Percentiles rank a stretch among this genome's conserved stretches.
phyloP scores from a whole-genome alignment of 2,113 vertebrate species.

The Prunella himalayana region DNA sequence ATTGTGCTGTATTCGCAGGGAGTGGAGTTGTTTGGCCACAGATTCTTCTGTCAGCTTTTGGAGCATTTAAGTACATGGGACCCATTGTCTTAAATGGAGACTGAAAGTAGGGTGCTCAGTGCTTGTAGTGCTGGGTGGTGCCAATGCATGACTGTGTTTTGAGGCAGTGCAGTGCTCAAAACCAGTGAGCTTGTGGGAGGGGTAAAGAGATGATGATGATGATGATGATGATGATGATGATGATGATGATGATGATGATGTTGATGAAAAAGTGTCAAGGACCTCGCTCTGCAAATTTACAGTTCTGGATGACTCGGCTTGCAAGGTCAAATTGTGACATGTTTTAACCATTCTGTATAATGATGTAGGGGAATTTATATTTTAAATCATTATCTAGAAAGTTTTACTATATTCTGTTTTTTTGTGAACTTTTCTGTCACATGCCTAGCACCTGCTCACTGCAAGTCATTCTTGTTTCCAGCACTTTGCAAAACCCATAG shows the following conservation, averaged over 20 bases:
- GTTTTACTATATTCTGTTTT: neutral
- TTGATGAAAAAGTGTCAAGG: neutral
- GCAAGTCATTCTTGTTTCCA: neutral
- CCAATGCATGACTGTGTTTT: neutral
- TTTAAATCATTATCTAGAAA: neutral
- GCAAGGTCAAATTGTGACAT: neutral
- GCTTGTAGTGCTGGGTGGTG: neutral
- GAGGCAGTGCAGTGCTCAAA: neutral
- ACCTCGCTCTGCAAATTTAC: neutral
- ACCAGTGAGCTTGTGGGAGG: neutral
- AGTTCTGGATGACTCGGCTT: neutral
- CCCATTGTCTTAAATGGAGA: neutral
- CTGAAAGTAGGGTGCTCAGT: neutral
- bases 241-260: neutral
- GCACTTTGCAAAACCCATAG: conserved; percentile 27
- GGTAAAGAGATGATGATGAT: neutral
- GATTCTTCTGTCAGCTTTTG: neutral
- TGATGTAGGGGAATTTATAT: neutral
- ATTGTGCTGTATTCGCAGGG: neutral
- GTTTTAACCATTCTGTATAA: neutral
- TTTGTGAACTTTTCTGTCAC: neutral
- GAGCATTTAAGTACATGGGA: neutral
- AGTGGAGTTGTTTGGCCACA: neutral
- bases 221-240: neutral
- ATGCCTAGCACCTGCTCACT: neutral